These are phyloP conservation scores for Spodoptera litura DNA, from an alignment of 1,140 invertebrate species.

Conservation along the genomic window DNA sequence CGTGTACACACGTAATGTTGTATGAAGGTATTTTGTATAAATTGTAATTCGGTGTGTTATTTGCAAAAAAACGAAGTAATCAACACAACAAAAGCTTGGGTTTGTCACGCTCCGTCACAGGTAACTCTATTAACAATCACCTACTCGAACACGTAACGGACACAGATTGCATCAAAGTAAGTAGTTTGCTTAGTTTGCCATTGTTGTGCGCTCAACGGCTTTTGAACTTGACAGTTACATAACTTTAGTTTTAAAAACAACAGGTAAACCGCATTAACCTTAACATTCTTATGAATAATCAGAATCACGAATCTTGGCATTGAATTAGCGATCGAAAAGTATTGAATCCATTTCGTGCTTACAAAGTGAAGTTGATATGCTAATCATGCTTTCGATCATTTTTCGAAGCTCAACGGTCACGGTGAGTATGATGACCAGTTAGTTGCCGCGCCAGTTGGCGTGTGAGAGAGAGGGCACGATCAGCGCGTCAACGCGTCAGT, in stretches of 20 bases:
- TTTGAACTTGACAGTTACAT: conserved; percentile 26
- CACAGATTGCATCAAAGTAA: conserved; percentile 19
- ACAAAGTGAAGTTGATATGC: conserved; percentile 23
- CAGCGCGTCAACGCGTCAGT: conserved; percentile 65
- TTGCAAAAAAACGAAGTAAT: background rate
- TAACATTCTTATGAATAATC: conserved; percentile 5
- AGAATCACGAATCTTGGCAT: conserved; percentile 15
- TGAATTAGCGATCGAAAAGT: conserved; percentile 6
- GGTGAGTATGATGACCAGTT: conserved; percentile 67
- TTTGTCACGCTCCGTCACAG: conserved; percentile 13
- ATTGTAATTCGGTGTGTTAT: no score
- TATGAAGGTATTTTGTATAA: no score
- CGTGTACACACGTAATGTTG: no score
- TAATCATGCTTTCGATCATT: conserved; percentile 43
- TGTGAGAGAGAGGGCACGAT: conserved; percentile 70
- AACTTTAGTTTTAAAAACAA: conserved; percentile 19
- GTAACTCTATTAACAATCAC: conserved; percentile 29
- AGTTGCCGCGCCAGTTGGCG: conserved; percentile 54
- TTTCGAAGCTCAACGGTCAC: conserved; percentile 61
- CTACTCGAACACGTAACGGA: conserved; percentile 13
- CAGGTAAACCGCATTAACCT: conserved; percentile 21
- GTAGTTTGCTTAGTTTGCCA: background rate
- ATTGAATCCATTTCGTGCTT: background rate
- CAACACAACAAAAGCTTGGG: background rate
- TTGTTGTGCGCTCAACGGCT: conserved; percentile 8